Conservation (phyloP, 2,113 vertebrate species). For the Sphyrna mokarran region DNA sequence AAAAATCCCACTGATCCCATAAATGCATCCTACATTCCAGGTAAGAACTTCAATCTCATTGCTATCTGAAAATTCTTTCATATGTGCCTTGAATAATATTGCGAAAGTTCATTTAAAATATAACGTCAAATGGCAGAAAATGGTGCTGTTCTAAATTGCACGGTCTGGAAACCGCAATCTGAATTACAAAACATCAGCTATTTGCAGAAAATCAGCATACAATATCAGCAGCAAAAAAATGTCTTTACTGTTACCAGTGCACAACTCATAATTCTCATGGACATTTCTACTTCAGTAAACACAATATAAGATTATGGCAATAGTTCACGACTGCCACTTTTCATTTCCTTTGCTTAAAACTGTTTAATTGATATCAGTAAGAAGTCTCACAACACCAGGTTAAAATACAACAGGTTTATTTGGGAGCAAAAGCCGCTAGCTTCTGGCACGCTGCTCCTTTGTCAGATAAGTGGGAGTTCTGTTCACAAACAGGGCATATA, state of each 20-base stretch:
- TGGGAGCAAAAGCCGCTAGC: too few species aligned
- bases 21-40: background rate
- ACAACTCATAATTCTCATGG: conserved; percentile 37
- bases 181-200: conserved; percentile 21
- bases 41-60: background rate
- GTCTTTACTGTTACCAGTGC: conserved; percentile 30
- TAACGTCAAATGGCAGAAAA: background rate
- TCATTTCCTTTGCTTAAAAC: conserved; percentile 24
- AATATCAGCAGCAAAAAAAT: background rate
- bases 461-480: too few species aligned
- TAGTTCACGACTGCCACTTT: conserved; percentile 35
- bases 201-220: conserved; percentile 15
- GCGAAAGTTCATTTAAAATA: background rate
- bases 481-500: too few species aligned
- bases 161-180: background rate
- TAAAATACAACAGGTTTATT: too few species aligned
- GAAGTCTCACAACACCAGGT: too few species aligned
- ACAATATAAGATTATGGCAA: conserved; percentile 34
- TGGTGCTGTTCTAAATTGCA: background rate
- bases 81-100: background rate
- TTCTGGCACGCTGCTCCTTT: too few species aligned
- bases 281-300: conserved; percentile 38
- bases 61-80: background rate
- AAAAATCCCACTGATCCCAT: background rate
- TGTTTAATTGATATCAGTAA: background rate